Percentiles rank a stretch among this genome's conserved stretches.
phyloP scores from a whole-genome alignment of 2,113 vertebrate genomes.

The Eublepharis macularius region DNA sequence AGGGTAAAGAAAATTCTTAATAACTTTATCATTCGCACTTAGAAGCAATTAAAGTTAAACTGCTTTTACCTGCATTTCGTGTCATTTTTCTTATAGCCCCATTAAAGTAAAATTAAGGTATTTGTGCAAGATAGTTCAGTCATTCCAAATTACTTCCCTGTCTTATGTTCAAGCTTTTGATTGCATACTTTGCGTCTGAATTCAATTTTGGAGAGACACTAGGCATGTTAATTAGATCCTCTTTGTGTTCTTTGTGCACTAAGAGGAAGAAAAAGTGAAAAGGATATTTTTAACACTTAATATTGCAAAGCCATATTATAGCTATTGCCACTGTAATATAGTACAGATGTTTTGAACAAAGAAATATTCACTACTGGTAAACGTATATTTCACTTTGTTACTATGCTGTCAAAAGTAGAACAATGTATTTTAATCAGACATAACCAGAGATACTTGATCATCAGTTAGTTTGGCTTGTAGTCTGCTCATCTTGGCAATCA shows the following conservation, averaged over 20 bases:
- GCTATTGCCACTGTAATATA: not conserved
- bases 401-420: slow-evolving; percentile 5
- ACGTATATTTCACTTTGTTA: slow-evolving; percentile 39
- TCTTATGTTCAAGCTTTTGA: slow-evolving; percentile 78
- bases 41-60: slow-evolving; percentile 72
- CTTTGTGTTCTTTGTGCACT: slow-evolving; percentile 55
- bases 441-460: too few relatives aligned
- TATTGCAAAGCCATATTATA: slow-evolving; percentile 46
- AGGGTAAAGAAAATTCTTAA: slow-evolving; percentile 63
- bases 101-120: slow-evolving; percentile 76
- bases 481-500: too few relatives aligned
- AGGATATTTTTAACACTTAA: slow-evolving; percentile 47
- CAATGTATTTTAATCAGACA: slow-evolving; percentile 12
- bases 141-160: slow-evolving; percentile 76
- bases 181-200: slow-evolving; percentile 79
- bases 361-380: slow-evolving; percentile 29
- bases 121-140: slow-evolving; percentile 77
- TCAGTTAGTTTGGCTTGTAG: too few relatives aligned
- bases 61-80: slow-evolving; percentile 67
- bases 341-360: slow-evolving; percentile 35
- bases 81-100: slow-evolving; percentile 63
- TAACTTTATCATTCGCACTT: slow-evolving; percentile 70
- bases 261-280: slow-evolving; percentile 49
- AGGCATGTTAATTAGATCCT: slow-evolving; percentile 75
- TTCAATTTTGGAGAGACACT: slow-evolving; percentile 77